Percentiles rank a stretch among this genome's conserved stretches.
These are phyloP conservation scores for Edolisoma coerulescens DNA, from an alignment of 2,113 vertebrate species.

Conservation along the genomic window DNA sequence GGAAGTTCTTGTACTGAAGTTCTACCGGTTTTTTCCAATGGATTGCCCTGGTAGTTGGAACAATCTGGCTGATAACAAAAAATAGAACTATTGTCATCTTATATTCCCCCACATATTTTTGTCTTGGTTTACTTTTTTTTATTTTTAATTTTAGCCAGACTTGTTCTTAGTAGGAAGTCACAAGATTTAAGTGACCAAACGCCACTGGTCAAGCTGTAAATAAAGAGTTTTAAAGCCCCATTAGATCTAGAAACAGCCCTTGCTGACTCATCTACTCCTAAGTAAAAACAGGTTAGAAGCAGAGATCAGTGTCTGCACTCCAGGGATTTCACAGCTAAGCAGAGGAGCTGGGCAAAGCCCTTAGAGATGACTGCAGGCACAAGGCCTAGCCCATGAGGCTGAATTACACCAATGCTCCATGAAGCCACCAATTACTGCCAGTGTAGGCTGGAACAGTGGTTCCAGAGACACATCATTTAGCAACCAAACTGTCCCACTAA, in stretches of 20 bases:
- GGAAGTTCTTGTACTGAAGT: not conserved
- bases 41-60: not conserved
- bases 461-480: not conserved
- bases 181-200: not conserved
- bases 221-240: not conserved
- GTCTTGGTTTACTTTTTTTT: not conserved
- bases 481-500: not conserved
- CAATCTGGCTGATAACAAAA: not conserved
- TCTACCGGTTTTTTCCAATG: not conserved
- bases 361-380: not conserved
- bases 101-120: not conserved
- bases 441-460: not conserved
- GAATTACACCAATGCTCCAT: not conserved
- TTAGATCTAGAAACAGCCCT: not conserved
- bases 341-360: not conserved
- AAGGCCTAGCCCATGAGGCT: not conserved
- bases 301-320: not conserved
- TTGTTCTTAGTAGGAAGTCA: not conserved
- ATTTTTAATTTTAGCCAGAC: not conserved
- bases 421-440: not conserved
- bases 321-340: not conserved
- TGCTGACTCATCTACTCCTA: not conserved
- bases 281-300: no score
- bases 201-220: not conserved
- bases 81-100: not conserved